A percentile compares a stretch with the other conserved stretches of the same genome.
Conservation (phyloP, 1,140 invertebrate species). For the Monomorium pharaonis region DNA sequence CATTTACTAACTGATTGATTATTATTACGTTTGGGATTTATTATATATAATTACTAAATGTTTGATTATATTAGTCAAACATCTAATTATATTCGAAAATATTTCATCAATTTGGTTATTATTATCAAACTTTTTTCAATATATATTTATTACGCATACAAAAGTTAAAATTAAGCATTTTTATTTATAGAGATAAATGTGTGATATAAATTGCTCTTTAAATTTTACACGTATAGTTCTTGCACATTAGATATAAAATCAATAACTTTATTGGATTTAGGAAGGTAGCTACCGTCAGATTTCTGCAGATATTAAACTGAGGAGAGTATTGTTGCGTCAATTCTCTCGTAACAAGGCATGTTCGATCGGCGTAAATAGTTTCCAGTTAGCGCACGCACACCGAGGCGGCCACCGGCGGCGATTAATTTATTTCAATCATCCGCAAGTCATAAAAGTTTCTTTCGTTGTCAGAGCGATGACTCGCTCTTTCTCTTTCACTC, state of each 20-base stretch:
- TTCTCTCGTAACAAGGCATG: not conserved
- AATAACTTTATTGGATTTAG: conserved; percentile 18
- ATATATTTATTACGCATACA: not conserved
- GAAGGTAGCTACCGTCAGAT: conserved; percentile 9
- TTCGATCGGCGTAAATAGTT: conserved; percentile 41
- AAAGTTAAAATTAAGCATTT: not conserved
- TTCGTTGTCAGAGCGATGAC: conserved; percentile 48
- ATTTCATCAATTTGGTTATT: no score
- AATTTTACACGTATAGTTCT: not conserved
- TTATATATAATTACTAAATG: no score
- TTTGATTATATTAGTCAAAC: no score
- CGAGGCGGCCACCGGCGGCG: conserved; percentile 41
- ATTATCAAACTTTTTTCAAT: no score
- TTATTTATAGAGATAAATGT: not conserved
- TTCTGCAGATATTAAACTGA: not conserved
- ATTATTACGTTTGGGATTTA: no score
- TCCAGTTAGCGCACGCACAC: conserved; percentile 35
- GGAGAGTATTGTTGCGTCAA: conserved; percentile 5
- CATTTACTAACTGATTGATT: no score
- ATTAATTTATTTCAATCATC: conserved; percentile 61
- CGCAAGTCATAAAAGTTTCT: conserved; percentile 56
- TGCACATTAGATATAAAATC: not conserved
- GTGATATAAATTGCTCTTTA: not conserved
- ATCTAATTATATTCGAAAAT: no score
- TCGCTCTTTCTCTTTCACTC: conserved; percentile 44